A percentile compares a stretch with the other conserved stretches of the same genome.
phyloP scores from a whole-genome alignment of 2,888 invertebrate species.

The Drosophila maculinotata region DNA sequence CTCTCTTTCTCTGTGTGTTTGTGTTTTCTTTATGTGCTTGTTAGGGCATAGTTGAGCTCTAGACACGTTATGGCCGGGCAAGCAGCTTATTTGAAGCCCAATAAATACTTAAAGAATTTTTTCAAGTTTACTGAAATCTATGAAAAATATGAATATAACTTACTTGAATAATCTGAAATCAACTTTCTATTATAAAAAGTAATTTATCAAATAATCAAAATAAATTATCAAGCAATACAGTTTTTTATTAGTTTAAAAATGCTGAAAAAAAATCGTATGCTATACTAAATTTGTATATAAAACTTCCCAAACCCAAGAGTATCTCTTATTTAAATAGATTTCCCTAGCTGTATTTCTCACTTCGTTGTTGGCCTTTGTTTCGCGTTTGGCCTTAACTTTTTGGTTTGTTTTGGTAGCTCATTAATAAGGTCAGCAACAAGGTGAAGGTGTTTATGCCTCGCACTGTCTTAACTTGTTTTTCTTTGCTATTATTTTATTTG shows the following conservation, averaged over 20 bases:
- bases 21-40: neutral
- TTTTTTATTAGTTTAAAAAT: too few species aligned
- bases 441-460: slow-evolving; percentile 70
- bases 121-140: too few species aligned
- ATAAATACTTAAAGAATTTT: slow-evolving; percentile 17
- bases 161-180: too few species aligned
- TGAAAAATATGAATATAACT: neutral
- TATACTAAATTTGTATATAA: too few species aligned
- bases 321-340: too few species aligned
- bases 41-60: slow-evolving; percentile 25
- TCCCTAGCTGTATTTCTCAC: neutral
- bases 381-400: slow-evolving; percentile 31
- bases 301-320: slow-evolving; percentile 3
- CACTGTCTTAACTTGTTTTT: slow-evolving; percentile 54
- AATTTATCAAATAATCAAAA: too few species aligned
- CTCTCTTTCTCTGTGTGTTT: neutral
- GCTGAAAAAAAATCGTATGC: too few species aligned
- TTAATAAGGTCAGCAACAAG: slow-evolving; percentile 51
- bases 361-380: neutral
- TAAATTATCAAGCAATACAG: neutral
- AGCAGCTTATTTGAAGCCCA: slow-evolving; percentile 19
- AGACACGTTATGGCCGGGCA: slow-evolving; percentile 12
- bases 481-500: slow-evolving; percentile 42
- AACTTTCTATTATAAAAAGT: too few species aligned
- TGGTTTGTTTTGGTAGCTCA: slow-evolving; percentile 27